phyloP scores from a whole-genome alignment of 2,888 invertebrate species.

The Cephalotes varians region DNA sequence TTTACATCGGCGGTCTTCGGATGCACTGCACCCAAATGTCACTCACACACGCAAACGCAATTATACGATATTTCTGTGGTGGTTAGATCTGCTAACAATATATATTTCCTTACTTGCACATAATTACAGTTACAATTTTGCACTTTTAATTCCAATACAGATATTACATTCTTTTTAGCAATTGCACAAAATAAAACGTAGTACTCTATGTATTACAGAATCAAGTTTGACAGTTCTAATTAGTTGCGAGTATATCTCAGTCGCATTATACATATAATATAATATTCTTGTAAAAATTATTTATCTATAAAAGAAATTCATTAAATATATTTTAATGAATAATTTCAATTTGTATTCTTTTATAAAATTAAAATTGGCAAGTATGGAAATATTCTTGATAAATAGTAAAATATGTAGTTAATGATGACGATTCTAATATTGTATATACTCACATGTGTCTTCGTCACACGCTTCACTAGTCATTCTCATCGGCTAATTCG shows the following conservation, averaged over 20 bases:
- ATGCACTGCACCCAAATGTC: not conserved
- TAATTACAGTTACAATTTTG: not conserved
- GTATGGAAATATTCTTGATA: slow-evolving; percentile 31
- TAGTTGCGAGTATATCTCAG: not conserved
- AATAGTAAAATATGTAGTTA: slow-evolving; percentile 26
- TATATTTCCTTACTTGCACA: slow-evolving; percentile 40
- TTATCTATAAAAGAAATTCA: not conserved
- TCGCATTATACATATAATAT: not conserved
- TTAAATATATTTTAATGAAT: not conserved
- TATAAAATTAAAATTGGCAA: slow-evolving; percentile 1
- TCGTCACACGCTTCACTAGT: slow-evolving; percentile 51
- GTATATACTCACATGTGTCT: slow-evolving; percentile 50
- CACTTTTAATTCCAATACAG: not conserved
- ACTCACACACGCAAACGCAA: slow-evolving; percentile 27
- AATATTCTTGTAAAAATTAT: not conserved
- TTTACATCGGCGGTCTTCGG: slow-evolving; percentile 1
- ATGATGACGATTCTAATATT: slow-evolving; percentile 36
- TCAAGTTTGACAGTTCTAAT: not conserved
- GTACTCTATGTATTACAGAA: not conserved
- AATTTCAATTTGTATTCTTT: not conserved
- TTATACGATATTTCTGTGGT: slow-evolving; percentile 25
- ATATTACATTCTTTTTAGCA: not conserved
- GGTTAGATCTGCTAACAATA: slow-evolving; percentile 37
- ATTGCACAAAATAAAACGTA: not conserved
- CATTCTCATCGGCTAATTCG: slow-evolving; percentile 48